Base-by-base conservation (phyloP, 2,113 vertebrate genomes). In the Kryptolebias marmoratus region DNA sequence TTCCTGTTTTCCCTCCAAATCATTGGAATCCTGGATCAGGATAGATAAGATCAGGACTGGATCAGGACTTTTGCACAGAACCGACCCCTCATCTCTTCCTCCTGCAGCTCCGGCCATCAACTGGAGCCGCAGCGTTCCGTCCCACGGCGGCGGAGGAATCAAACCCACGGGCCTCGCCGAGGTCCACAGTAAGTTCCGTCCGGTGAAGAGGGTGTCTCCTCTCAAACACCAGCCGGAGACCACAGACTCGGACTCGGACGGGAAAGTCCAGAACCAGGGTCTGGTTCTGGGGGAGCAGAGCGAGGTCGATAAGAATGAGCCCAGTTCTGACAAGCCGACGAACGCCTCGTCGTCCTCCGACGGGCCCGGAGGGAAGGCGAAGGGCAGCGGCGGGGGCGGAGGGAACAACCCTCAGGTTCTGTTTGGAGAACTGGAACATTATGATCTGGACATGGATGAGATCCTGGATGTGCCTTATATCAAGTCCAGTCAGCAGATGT, bases 401-500 rank as follows among this genome's bases (percentile, higher is more conserved):
- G 72, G 72, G 13, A 66, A 4, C 80, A 73, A 76, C 79, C 64
- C 83, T 0, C 85, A 81, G 65, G 77, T 90, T 27, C 80, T 96
- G 18, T 94, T 95, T 54, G 98, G 96, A 0, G 97, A 99, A 73
- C 92, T 98, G 89, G 98, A 99, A 70, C 98, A 99, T 81, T 99
- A 99, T 56, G 98, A 99, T 72, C 94, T 99, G 66, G 97, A 99
- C 92, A 98, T 99, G 98, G 98, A 99, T 82, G 98, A 99, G 93
- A 99, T 99, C 91, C 94, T 99, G 90, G 98, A 98, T 36, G 98
- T 99, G 92, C 97, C 98, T 85, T 99, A 97, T 45, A 98, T 99
- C 87, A 99, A 99, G 88, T 96, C 96, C 86, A 97, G 82, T 65
- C 97, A 97, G 60, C 96, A 97, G 80, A 93, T 95, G 84, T 92